These are phyloP conservation scores for Chouioia cunea DNA, from an alignment of 2,888 invertebrate species.

Conservation along the genomic window DNA sequence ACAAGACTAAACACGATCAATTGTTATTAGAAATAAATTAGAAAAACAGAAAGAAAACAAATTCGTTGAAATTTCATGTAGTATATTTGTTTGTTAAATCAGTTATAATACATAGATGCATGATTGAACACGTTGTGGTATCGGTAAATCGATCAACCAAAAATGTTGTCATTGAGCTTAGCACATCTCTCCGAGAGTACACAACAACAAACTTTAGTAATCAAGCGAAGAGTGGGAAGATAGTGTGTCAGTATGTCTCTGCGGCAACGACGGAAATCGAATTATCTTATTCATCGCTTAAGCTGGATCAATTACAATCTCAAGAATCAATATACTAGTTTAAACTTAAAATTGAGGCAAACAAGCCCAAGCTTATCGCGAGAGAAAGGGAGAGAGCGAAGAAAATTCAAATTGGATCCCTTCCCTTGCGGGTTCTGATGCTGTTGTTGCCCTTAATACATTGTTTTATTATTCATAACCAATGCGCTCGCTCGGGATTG, in stretches of 20 bases:
- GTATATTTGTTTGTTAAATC: conserved; percentile 3
- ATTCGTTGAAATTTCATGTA: too few species aligned
- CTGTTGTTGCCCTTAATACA: conserved; percentile 20
- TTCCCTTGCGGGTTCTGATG: conserved; percentile 15
- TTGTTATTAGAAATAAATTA: too few species aligned
- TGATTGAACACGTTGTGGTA: conserved; percentile 29
- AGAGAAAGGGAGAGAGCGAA: not conserved
- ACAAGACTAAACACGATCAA: too few species aligned
- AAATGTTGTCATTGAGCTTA: not conserved
- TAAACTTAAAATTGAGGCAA: conserved; percentile 32
- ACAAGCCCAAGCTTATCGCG: conserved; percentile 24
- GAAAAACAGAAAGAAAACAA: too few species aligned
- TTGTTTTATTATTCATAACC: conserved; percentile 37
- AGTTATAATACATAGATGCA: conserved; percentile 7
- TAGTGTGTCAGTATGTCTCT: not conserved
- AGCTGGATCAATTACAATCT: conserved; percentile 36
- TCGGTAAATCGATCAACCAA: conserved; percentile 22
- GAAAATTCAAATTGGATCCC: conserved; percentile 41
- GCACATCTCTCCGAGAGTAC: not conserved
- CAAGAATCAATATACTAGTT: conserved; percentile 35
- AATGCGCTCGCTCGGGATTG: conserved; percentile 1
- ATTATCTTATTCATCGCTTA: conserved; percentile 29
- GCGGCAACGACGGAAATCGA: not conserved
- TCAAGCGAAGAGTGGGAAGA: conserved; percentile 1
- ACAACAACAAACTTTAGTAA: conserved; percentile 25